Evolutionary conservation across 2,888 invertebrate genomes (phyloP).

Genomic region (Agrotis ipsilon): DNA sequence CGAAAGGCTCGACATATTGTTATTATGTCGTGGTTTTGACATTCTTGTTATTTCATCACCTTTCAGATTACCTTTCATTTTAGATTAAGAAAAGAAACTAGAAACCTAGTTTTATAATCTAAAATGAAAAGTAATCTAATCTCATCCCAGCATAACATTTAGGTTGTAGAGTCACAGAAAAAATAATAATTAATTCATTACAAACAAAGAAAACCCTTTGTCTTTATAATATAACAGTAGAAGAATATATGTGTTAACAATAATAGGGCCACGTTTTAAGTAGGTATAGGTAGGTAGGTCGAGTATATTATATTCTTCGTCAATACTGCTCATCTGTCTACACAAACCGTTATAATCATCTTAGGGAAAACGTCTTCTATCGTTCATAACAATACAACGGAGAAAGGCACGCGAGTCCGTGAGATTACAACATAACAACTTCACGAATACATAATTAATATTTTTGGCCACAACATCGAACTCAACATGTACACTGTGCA

Average conservation of each 20-base stretch:
- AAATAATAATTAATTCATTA: no score
- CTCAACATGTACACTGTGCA: slow-evolving; percentile 29
- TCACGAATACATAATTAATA: slow-evolving; percentile 47
- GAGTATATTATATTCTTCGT: no score
- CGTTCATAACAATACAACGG: slow-evolving; percentile 30
- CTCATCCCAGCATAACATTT: background rate
- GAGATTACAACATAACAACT: slow-evolving; percentile 43
- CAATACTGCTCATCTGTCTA: slow-evolving; percentile 22
- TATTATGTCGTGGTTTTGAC: background rate
- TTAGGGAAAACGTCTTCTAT: slow-evolving; percentile 27
- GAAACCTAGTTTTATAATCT: background rate
- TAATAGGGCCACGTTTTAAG: background rate
- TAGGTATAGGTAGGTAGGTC: no score
- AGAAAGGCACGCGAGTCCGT: slow-evolving; percentile 20
- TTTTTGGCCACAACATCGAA: slow-evolving; percentile 43
- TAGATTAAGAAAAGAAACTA: no score
- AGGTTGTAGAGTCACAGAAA: no score
- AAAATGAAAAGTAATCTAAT: background rate
- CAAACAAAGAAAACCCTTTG: no score
- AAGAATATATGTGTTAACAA: background rate
- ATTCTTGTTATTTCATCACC: background rate
- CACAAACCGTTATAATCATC: slow-evolving; percentile 15
- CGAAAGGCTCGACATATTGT: no score
- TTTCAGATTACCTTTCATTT: no score
- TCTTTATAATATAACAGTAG: no score